These are phyloP conservation scores for Pseudachorutes palmiensis DNA, from an alignment of 1,140 invertebrate genomes.

Conservation along the genomic window DNA sequence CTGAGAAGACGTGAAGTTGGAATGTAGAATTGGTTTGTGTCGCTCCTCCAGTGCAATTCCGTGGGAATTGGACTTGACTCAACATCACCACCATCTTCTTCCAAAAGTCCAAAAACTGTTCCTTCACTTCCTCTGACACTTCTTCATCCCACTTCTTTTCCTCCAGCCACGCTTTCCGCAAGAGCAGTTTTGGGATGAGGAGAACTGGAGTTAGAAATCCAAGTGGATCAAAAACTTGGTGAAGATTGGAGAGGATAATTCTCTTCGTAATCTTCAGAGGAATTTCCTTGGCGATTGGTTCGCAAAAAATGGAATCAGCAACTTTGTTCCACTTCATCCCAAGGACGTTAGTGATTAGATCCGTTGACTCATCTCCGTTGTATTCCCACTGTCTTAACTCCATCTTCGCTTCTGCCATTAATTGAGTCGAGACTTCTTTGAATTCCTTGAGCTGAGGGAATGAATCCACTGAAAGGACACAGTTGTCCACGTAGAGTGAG, in stretches of 20 bases:
- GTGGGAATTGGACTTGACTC: neutral
- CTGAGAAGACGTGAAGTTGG: conserved; percentile 31
- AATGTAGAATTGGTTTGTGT: neutral
- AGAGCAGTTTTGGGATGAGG: conserved; percentile 23
- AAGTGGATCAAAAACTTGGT: conserved; percentile 22
- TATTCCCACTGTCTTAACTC: conserved; percentile 4
- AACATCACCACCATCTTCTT: conserved; percentile 7
- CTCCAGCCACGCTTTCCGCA: conserved; percentile 22
- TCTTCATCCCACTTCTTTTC: conserved; percentile 27
- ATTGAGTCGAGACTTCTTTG: neutral
- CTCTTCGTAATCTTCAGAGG: conserved; percentile 13
- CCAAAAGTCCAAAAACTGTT: conserved; percentile 14
- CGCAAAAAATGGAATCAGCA: neutral
- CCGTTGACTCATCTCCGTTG: no score
- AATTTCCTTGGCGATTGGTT: neutral
- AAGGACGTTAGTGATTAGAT: no score
- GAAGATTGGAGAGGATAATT: conserved; percentile 3
- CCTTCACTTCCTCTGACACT: neutral
- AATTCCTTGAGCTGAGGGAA: neutral
- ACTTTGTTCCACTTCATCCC: conserved; percentile 15
- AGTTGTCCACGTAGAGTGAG: conserved; percentile 5
- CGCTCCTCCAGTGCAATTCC: neutral
- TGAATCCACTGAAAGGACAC: neutral
- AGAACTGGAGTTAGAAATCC: conserved; percentile 22
- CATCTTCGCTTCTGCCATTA: neutral